phyloP scores from a whole-genome alignment of 2,113 vertebrate species.

The Chelonoidis abingdonii region DNA sequence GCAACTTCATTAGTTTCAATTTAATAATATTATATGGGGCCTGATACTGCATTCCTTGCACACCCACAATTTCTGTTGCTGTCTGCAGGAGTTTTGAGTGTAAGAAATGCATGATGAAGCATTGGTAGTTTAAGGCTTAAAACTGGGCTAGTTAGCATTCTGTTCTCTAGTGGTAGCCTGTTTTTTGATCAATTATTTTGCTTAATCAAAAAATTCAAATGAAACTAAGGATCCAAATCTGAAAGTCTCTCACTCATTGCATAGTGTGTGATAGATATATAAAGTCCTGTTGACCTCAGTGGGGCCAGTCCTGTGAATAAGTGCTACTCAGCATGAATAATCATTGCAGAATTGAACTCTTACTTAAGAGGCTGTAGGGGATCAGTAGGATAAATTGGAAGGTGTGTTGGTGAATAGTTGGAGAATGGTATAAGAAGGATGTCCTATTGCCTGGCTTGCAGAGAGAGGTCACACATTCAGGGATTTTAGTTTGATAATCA shows the following conservation, averaged over 20 bases:
- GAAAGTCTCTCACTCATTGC: neutral
- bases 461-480: neutral
- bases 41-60: neutral
- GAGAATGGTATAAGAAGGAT: neutral
- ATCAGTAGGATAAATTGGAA: neutral
- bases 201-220: accelerated
- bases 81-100: neutral
- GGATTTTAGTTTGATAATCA: neutral
- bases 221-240: neutral
- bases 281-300: neutral
- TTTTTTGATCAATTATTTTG: accelerated
- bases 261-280: neutral
- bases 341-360: neutral
- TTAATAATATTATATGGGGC: neutral
- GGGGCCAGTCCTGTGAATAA: neutral
- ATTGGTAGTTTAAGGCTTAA: accelerated
- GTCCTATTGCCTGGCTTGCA: neutral
- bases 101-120: accelerated
- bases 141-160: accelerated
- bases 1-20: constrained; percentile 1
- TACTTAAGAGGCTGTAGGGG: neutral
- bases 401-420: neutral
- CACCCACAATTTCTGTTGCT: neutral
- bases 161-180: accelerated
- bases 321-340: neutral